These are phyloP conservation scores for Pteria penguin DNA, from an alignment of 2,888 invertebrate species.

Conservation along the genomic window DNA sequence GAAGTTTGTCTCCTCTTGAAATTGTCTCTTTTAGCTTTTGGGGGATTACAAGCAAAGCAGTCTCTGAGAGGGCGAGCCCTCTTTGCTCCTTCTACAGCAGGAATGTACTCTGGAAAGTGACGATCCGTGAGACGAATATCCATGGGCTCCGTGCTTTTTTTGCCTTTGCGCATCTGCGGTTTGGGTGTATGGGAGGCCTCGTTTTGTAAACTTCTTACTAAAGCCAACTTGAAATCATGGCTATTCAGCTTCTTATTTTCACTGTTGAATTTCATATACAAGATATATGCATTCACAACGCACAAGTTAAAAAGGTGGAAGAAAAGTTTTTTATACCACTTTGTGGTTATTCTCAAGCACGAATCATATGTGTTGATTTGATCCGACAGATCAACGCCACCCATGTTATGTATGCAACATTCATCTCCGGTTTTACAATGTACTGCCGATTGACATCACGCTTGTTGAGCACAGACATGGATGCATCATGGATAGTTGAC, in stretches of 20 bases:
- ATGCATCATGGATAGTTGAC: conserved; percentile 33
- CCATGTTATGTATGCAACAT: conserved; percentile 46
- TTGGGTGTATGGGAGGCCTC: conserved; percentile 13
- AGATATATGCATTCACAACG: conserved; percentile 37
- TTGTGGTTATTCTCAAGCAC: conserved; percentile 40
- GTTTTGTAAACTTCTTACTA: background rate
- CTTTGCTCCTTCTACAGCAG: conserved; percentile 12
- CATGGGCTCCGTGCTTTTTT: background rate
- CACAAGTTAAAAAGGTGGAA: conserved; percentile 39
- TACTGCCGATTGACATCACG: conserved; percentile 10
- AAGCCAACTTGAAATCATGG: conserved; percentile 12
- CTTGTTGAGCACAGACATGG: conserved; percentile 24
- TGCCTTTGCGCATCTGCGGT: background rate
- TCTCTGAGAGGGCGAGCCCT: conserved; percentile 12
- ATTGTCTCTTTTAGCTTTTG: background rate
- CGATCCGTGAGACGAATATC: conserved; percentile 7
- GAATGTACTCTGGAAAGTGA: conserved; percentile 16
- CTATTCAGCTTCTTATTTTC: conserved; percentile 8
- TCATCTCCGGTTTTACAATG: conserved; percentile 36
- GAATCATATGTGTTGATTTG: conserved; percentile 46
- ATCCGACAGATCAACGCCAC: conserved; percentile 51
- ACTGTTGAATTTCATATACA: conserved; percentile 37
- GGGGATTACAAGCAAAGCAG: conserved; percentile 13
- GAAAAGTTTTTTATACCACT: conserved; percentile 54
- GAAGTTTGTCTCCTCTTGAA: conserved; percentile 29